Evolutionary conservation across 2,113 vertebrate genomes (phyloP).

Genomic region (Erythrolamprus reginae): DNA sequence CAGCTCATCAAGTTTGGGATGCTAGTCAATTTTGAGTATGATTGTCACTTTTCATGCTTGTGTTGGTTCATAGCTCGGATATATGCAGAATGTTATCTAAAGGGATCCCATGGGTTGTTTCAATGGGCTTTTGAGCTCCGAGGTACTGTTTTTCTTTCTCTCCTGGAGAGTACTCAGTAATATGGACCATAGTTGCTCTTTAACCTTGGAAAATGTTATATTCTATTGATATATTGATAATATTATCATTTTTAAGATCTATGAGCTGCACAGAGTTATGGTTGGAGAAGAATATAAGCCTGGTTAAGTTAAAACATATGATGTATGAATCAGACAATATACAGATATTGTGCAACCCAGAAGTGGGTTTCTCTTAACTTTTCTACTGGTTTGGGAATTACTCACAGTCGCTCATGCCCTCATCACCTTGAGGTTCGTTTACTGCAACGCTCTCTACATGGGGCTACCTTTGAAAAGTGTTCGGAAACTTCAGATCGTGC

Average conservation of each 20-base stretch:
- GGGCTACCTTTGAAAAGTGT: no score
- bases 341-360: neutral
- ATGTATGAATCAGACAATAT: neutral
- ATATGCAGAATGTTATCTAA: neutral
- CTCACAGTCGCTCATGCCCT: no score
- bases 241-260: neutral
- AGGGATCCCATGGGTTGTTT: neutral
- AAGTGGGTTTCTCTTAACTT: no score
- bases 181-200: neutral
- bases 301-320: neutral
- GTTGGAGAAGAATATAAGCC: neutral
- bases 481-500: no score
- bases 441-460: no score
- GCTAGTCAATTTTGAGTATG: neutral
- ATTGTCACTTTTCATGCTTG: neutral
- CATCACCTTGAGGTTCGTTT: no score
- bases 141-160: neutral
- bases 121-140: neutral
- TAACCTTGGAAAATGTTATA: neutral
- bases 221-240: neutral
- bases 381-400: no score
- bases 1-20: neutral
- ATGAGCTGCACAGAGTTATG: neutral
- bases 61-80: neutral
- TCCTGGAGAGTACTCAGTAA: neutral